phyloP scores from a whole-genome alignment of 1,140 invertebrate species.

The Macrobrachium nipponense region DNA sequence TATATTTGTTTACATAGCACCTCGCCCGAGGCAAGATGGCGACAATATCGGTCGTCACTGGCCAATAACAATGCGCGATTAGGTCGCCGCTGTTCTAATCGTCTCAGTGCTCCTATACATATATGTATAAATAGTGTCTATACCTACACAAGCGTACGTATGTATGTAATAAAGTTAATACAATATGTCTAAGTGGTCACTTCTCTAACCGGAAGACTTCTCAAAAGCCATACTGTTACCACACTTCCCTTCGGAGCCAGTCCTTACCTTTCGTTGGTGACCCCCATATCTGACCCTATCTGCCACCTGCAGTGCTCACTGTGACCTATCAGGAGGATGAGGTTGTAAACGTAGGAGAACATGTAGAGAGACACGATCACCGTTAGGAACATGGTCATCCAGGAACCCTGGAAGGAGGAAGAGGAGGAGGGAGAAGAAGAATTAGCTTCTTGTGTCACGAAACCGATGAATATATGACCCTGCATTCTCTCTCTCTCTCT shows the following conservation, averaged over 20 bases:
- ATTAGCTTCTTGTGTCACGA: too few species aligned
- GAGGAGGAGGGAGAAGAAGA: not conserved
- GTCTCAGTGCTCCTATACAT: too few species aligned
- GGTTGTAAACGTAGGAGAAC: constrained; percentile 73
- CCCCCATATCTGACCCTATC: constrained; percentile 67
- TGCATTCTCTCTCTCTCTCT: not conserved
- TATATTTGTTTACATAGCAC: too few species aligned
- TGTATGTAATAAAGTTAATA: too few species aligned
- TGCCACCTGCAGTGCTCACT: constrained; percentile 66
- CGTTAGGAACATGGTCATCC: constrained; percentile 73
- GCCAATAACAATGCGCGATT: too few species aligned
- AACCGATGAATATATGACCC: too few species aligned
- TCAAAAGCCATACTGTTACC: not conserved
- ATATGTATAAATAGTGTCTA: too few species aligned
- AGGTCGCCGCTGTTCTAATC: too few species aligned
- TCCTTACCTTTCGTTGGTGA: constrained; percentile 67
- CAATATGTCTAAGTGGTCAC: not conserved
- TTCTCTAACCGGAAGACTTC: not conserved
- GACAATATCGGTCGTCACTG: too few species aligned
- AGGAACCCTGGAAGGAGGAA: constrained; percentile 69
- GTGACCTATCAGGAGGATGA: constrained; percentile 70
- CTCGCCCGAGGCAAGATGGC: too few species aligned
- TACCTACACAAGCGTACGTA: too few species aligned
- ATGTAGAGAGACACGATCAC: constrained; percentile 71
- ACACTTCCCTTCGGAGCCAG: too few species aligned